Evolutionary conservation across 2,797 vertebrate genomes (phyloP), one percentile per base, ranked within the genome.

Genomic region (Lepus townsendii): DNA sequence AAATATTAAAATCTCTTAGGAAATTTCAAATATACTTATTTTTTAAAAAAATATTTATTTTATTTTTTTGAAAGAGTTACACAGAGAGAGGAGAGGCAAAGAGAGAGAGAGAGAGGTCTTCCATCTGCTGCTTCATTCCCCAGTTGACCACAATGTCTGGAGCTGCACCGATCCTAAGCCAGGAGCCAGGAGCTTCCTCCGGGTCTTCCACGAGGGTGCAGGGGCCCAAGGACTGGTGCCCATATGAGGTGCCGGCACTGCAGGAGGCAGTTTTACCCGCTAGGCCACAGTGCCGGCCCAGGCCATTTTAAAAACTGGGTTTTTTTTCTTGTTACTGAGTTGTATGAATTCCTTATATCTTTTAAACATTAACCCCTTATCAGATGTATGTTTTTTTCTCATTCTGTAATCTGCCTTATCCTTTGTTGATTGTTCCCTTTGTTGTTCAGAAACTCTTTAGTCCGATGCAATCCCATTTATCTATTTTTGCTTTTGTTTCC

Each of bases 401-500:
- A 22, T 77, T 89, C 42, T 77, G 2, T 62, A 88, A 76, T 12
- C n/a, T 75, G 16, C 5, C 7, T 63, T 83, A 84, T 63, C 26
- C n/a, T 62, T 71, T 52, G 42, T 90, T 10, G 10, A 24, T 73
- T 72, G 1, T 30, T 75, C 75, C 1, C 13, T 93, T 22, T 14
- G 6, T n/a, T 38, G 5, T 68, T 17, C 13, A 65, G 73, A 80
- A 22, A 54, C 52, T 35, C 30, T 63, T 82, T 83, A n/a, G 24
- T 69, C 42, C 30, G 30, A 69, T 77, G 79, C 10, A 38, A 13
- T 77, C 5, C 30, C n/a, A 30, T 69, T 77, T 83, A 30, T 76
- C 35, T 78, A 32, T 38, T 78, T 88, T 91, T 77, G 9, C 19
- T 76, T 83, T 93, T 38, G 13, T 84, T 92, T 35, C n/a, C n/a